These are phyloP conservation scores for Acanthopleura granulata DNA, from an alignment of 2,888 invertebrate species.

Conservation along the genomic window DNA sequence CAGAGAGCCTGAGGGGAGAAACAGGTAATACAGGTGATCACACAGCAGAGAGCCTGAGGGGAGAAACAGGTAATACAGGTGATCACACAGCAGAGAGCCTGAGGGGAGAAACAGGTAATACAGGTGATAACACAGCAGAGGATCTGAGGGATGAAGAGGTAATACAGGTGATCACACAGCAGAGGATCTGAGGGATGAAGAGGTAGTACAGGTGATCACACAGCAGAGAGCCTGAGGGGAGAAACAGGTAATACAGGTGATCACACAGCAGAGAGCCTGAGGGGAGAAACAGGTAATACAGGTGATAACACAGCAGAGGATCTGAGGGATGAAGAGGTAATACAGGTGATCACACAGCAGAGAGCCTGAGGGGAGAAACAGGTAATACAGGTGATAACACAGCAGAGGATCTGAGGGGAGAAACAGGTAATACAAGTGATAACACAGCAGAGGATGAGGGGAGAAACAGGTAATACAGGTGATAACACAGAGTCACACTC, in stretches of 20 bases:
- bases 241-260: too few species aligned
- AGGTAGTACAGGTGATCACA: conserved; percentile 54
- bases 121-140: conserved; percentile 75
- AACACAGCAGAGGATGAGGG: conserved; percentile 79
- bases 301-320: conserved; percentile 78
- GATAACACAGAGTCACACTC: too few species aligned
- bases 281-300: background rate
- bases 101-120: conserved; percentile 29
- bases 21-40: too few species aligned
- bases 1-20: conserved; percentile 79
- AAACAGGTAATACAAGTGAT: too few species aligned
- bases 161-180: conserved; percentile 72
- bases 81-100: conserved; percentile 82
- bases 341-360: conserved; percentile 74
- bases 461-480: too few species aligned
- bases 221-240: conserved; percentile 82
- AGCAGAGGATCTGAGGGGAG: conserved; percentile 80
- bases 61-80: too few species aligned
- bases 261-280: conserved; percentile 83
- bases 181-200: conserved; percentile 77
- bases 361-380: conserved; percentile 76
- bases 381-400: conserved; percentile 67
- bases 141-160: conserved; percentile 74
- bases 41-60: conserved; percentile 83
- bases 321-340: conserved; percentile 71